phyloP scores from a whole-genome alignment of 2,888 invertebrate species.

The Ophonus ardosiacus region DNA sequence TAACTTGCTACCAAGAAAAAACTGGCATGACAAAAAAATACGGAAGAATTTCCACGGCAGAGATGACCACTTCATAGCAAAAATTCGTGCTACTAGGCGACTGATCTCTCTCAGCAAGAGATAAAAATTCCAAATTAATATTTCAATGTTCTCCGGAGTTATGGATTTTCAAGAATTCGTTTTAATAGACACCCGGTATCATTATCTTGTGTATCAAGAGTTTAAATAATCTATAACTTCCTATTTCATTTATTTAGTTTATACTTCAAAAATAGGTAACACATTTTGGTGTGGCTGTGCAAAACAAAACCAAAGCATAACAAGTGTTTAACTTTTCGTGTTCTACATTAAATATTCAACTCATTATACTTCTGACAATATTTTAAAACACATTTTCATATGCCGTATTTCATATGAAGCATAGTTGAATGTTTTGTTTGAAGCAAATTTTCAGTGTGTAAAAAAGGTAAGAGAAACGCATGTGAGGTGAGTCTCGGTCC shows the following conservation, averaged over 20 bases:
- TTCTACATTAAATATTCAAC: neutral
- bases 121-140: too few relatives aligned
- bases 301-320: neutral
- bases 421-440: slow-evolving; percentile 10
- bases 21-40: too few relatives aligned
- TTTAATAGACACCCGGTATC: too few relatives aligned
- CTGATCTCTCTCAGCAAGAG: too few relatives aligned
- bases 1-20: too few relatives aligned
- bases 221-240: too few relatives aligned
- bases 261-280: neutral
- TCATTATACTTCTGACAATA: neutral
- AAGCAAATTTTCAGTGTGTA: neutral
- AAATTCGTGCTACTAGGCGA: too few relatives aligned
- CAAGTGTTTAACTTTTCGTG: neutral
- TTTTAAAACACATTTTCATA: neutral
- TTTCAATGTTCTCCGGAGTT: too few relatives aligned
- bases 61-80: too few relatives aligned
- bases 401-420: neutral
- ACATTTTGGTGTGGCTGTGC: neutral
- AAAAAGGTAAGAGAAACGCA: slow-evolving; percentile 3
- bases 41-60: too few relatives aligned
- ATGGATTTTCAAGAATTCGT: too few relatives aligned
- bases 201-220: too few relatives aligned
- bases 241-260: neutral
- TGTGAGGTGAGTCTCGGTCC: slow-evolving; percentile 2